These are phyloP conservation scores for Isaurus tuberculatus DNA, from an alignment of 92 coral and sea anemone species.

Conservation along the genomic window DNA sequence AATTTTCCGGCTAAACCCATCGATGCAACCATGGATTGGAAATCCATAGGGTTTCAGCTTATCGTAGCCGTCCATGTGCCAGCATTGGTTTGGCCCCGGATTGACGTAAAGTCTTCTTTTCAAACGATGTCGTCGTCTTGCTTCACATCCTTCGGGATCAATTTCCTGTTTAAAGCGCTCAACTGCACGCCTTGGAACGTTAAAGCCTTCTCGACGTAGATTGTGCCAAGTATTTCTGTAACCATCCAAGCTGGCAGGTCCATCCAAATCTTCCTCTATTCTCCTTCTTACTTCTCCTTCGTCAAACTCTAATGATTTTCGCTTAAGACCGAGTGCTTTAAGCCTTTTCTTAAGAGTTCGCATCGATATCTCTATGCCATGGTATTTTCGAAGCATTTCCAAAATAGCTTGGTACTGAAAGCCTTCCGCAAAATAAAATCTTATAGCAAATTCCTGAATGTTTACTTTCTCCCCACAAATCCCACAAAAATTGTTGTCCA, in stretches of 20 bases:
- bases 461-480: conserved; percentile 50
- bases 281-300: conserved; percentile 49
- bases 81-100: conserved; percentile 53
- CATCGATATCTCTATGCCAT: conserved; percentile 44
- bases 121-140: conserved; percentile 54
- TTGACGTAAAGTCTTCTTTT: conserved; percentile 44
- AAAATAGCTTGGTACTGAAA: conserved; percentile 58
- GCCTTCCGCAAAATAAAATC: conserved; percentile 51
- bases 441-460: conserved; percentile 50
- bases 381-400: conserved; percentile 31
- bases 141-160: conserved; percentile 62
- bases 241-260: conserved; percentile 46
- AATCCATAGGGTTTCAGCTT: conserved; percentile 25
- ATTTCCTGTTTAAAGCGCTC: conserved; percentile 46
- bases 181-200: conserved; percentile 40
- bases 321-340: conserved; percentile 33
- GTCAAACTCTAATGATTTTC: conserved; percentile 38
- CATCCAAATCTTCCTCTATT: conserved; percentile 46
- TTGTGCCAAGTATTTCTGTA: conserved; percentile 41
- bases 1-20: conserved; percentile 49
- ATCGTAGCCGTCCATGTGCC: conserved; percentile 32
- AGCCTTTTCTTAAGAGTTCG: conserved; percentile 44
- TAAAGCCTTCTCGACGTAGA: conserved; percentile 47
- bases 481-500: conserved; percentile 43
- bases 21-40: conserved; percentile 22